Evolutionary conservation across 2,113 vertebrate species (phyloP).

Genomic region (Hylia prasina): DNA sequence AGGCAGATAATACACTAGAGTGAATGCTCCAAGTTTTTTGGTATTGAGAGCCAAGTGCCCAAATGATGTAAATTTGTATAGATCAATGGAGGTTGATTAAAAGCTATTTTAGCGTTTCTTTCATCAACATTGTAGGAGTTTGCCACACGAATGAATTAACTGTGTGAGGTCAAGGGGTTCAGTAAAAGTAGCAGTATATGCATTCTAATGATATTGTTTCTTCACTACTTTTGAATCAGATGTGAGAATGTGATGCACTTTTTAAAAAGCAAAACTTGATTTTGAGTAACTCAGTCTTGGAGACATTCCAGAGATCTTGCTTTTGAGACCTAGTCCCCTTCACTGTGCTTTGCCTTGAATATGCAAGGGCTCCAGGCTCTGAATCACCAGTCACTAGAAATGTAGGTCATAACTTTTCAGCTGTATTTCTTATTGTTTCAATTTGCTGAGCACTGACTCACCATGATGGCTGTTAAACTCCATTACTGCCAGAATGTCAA

Average conservation of each 20-base stretch:
- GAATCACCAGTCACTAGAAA: neutral
- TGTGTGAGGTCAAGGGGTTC: neutral
- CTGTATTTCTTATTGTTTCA: neutral
- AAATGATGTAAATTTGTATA: neutral
- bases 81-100: neutral
- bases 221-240: neutral
- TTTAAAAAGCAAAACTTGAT: neutral
- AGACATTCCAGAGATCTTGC: neutral
- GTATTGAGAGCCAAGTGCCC: neutral
- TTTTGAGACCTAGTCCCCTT: neutral
- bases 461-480: neutral
- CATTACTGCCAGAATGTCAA: neutral
- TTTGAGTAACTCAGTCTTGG: neutral
- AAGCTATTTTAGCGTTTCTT: neutral
- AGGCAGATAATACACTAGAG: neutral
- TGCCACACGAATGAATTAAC: neutral
- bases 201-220: neutral
- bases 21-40: neutral
- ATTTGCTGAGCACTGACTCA: neutral
- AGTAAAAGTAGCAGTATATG: neutral
- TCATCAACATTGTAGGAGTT: neutral
- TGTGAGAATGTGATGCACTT: neutral
- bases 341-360: neutral
- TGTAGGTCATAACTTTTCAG: neutral
- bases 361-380: neutral